phyloP scores from a whole-genome alignment of 1,140 invertebrate genomes.

The Pseudomyrmex gracilis region DNA sequence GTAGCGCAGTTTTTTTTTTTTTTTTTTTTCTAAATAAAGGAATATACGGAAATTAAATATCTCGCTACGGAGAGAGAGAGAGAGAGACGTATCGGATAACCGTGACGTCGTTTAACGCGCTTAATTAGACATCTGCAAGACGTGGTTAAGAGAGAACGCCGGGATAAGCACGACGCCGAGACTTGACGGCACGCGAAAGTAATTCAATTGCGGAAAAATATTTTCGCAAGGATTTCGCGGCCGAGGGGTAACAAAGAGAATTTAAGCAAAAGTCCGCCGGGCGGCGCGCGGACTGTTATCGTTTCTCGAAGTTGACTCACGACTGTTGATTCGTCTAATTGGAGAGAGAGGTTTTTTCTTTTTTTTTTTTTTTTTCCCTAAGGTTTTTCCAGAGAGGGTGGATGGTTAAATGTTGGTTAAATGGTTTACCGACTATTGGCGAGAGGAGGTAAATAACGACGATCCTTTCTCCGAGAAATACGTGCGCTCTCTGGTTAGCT shows the following conservation, averaged over 20 bases:
- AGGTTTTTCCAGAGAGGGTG: conserved; percentile 31
- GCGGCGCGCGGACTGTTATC: conserved; percentile 52
- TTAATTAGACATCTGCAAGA: conserved; percentile 33
- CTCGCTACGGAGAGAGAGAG: too few relatives aligned
- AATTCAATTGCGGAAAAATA: conserved; percentile 46
- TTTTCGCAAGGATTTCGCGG: conserved; percentile 43
- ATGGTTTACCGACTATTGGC: conserved; percentile 44
- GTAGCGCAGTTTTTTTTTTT: too few relatives aligned
- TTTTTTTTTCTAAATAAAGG: neutral
- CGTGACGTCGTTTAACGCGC: neutral
- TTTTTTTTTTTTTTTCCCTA: too few relatives aligned
- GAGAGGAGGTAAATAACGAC: conserved; percentile 34
- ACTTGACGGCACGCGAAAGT: conserved; percentile 28
- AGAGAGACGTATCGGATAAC: neutral
- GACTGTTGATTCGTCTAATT: conserved; percentile 71
- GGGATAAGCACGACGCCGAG: neutral
- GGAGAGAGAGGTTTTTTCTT: conserved; percentile 52
- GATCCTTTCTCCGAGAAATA: conserved; percentile 26
- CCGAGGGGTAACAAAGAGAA: conserved; percentile 48
- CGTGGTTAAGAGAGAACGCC: conserved; percentile 11
- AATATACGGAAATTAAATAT: neutral
- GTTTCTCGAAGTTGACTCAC: conserved; percentile 28
- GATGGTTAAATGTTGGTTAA: conserved; percentile 59
- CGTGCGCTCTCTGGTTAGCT: conserved; percentile 15
- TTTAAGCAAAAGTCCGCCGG: conserved; percentile 19